Percentiles rank a stretch among this genome's conserved stretches.
Evolutionary conservation across 2,797 vertebrate genomes (phyloP).

Genomic region (Spondyliosoma cantharus): DNA sequence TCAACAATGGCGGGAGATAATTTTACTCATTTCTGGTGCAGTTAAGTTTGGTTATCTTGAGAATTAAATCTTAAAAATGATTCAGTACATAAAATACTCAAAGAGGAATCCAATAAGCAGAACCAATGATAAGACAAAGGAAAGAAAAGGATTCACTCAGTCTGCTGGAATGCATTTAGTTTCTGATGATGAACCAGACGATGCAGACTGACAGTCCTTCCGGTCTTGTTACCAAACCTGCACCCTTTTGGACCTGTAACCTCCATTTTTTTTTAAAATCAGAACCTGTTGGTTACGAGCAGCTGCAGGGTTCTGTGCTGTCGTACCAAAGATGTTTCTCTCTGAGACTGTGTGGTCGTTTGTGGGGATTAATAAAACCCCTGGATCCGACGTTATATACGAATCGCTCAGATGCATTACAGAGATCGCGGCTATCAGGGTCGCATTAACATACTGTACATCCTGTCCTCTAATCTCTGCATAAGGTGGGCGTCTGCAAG

Average conservation of each 20-base stretch:
- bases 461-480: constrained; percentile 28
- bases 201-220: no score
- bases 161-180: neutral
- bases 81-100: neutral
- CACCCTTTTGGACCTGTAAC: no score
- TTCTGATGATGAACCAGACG: neutral
- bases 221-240: no score
- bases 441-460: neutral
- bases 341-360: no score
- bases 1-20: neutral
- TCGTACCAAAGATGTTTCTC: no score
- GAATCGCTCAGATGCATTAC: neutral
- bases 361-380: no score
- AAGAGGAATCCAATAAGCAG: neutral
- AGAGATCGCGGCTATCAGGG: neutral
- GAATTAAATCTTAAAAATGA: neutral
- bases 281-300: no score
- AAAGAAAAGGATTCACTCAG: neutral
- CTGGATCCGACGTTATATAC: no score
- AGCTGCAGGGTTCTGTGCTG: no score
- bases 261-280: no score
- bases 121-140: neutral
- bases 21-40: neutral
- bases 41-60: neutral
- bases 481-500: constrained; percentile 22